Evolutionary conservation across 2,797 vertebrate species (phyloP).

Genomic region (Cottoperca gobio): DNA sequence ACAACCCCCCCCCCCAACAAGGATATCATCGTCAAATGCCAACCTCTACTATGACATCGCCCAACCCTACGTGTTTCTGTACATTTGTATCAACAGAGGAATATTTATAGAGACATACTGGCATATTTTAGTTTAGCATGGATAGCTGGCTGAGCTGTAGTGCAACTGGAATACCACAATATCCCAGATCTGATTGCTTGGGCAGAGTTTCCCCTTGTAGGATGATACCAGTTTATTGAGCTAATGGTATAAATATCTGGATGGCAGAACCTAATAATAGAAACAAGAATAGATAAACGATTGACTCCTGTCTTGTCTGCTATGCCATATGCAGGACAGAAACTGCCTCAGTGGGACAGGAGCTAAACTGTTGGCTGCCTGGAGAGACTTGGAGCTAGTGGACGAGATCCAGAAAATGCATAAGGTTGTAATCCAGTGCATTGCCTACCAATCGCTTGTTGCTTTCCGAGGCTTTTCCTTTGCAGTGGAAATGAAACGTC

Average conservation of each 20-base stretch:
- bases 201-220: neutral
- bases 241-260: conserved; percentile 20
- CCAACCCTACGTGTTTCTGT: neutral
- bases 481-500: neutral
- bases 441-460: conserved; percentile 45
- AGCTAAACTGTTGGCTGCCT: conserved; percentile 49
- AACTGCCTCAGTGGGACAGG: conserved; percentile 27
- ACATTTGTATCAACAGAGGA: conserved; percentile 14
- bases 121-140: conserved; percentile 6
- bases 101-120: conserved; percentile 20
- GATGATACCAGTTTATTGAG: conserved; percentile 13
- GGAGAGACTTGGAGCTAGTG: conserved; percentile 49
- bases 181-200: conserved; percentile 1
- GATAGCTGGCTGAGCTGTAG: neutral
- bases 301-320: conserved; percentile 16
- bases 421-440: conserved; percentile 29
- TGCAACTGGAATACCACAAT: conserved; percentile 1
- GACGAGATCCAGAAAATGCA: conserved; percentile 55
- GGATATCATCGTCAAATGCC: no score
- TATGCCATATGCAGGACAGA: conserved; percentile 41
- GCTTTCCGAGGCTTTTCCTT: conserved; percentile 3
- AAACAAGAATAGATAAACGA: neutral
- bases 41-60: no score
- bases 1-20: no score
- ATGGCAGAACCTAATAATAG: conserved; percentile 8